A percentile compares a stretch with the other conserved stretches of the same genome.
Conservation (phyloP, 2,797 vertebrate species). For the Xenops minutus region DNA sequence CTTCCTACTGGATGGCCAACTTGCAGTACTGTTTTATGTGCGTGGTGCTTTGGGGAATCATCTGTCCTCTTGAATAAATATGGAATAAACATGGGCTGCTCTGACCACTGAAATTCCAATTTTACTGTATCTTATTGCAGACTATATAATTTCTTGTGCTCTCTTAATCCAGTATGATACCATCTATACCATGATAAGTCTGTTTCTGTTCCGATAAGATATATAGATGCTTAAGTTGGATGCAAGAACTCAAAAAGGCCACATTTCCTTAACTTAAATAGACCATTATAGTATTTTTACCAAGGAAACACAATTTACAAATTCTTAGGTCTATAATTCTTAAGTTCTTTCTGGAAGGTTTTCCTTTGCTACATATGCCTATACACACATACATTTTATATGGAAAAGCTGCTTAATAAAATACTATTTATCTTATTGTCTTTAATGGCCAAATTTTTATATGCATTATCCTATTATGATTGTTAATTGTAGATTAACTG, state of each 20-base stretch:
- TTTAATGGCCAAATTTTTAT: background rate
- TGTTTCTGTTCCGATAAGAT: background rate
- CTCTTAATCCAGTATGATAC: background rate
- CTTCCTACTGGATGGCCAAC: background rate
- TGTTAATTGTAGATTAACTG: background rate
- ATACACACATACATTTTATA: background rate
- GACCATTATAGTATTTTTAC: background rate
- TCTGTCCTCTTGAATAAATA: background rate
- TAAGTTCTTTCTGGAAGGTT: background rate
- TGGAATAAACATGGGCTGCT: background rate
- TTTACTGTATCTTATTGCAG: background rate
- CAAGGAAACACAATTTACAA: background rate
- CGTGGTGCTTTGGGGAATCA: background rate
- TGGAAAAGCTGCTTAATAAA: background rate
- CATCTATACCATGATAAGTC: background rate
- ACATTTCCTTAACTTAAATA: background rate
- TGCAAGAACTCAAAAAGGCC: background rate
- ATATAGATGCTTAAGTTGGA: background rate
- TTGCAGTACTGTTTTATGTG: background rate
- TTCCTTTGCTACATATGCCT: background rate
- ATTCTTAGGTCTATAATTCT: too few species aligned
- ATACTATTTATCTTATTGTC: background rate
- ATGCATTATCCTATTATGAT: background rate
- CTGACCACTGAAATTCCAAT: background rate
- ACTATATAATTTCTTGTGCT: background rate